These are phyloP conservation scores for Drosophila infuscata DNA, from an alignment of 2,888 invertebrate species.

Conservation along the genomic window DNA sequence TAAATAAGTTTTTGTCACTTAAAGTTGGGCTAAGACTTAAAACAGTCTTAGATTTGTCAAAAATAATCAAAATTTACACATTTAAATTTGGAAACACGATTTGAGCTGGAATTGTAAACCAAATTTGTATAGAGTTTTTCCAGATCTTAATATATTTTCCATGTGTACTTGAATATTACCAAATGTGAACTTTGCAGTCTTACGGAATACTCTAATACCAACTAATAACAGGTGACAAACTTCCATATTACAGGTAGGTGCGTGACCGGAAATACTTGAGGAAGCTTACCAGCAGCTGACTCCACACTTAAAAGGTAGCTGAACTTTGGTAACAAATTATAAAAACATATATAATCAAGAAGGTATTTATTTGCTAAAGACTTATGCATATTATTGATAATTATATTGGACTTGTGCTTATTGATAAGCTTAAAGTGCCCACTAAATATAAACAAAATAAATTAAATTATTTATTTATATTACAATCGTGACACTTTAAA, in stretches of 20 bases:
- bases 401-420: not conserved
- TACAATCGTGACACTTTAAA: not conserved
- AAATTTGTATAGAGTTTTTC: not conserved
- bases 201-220: not conserved
- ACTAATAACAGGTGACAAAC: not conserved
- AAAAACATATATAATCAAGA: not conserved
- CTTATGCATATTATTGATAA: not conserved
- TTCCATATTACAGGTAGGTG: not conserved
- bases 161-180: not conserved
- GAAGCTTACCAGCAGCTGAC: not conserved
- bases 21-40: not conserved
- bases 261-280: not conserved
- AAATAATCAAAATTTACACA: not conserved
- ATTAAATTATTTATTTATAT: not conserved
- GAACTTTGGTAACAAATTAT: not conserved
- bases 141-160: not conserved
- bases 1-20: not conserved
- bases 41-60: not conserved
- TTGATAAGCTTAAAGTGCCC: slow-evolving; percentile 6
- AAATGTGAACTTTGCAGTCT: not conserved
- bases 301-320: not conserved
- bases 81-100: not conserved
- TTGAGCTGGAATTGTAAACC: not conserved
- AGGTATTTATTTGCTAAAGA: not conserved
- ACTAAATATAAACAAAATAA: not conserved